These are phyloP conservation scores for Dendrolimus pini DNA, from an alignment of 2,888 invertebrate species.

Conservation along the genomic window DNA sequence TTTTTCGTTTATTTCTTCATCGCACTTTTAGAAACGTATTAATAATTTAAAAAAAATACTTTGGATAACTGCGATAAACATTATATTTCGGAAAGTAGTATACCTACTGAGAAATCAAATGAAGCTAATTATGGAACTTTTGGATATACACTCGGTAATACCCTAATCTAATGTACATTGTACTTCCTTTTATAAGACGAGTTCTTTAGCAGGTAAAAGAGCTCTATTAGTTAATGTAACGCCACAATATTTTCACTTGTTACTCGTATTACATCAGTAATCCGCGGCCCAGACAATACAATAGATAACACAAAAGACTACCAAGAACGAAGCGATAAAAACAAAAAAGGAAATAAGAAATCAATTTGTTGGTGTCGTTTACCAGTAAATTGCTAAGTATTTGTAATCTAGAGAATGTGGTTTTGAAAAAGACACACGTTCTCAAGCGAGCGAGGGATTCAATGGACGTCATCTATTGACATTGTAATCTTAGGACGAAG, in stretches of 20 bases:
- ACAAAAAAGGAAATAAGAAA: constrained; percentile 7
- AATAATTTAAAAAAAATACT: too few species aligned
- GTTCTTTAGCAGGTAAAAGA: too few species aligned
- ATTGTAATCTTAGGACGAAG: constrained; percentile 49
- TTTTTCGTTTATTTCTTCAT: too few species aligned
- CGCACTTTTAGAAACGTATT: too few species aligned
- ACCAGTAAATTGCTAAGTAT: constrained; percentile 18
- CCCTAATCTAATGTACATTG: constrained; percentile 8
- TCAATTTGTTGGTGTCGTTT: constrained; percentile 7
- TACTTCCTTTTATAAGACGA: too few species aligned
- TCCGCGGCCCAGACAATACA: not conserved
- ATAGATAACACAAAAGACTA: constrained; percentile 6
- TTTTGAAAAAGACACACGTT: constrained; percentile 29
- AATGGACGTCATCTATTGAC: constrained; percentile 50
- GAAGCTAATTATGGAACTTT: too few species aligned
- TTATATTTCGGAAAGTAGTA: too few species aligned
- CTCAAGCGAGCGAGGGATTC: constrained; percentile 32
- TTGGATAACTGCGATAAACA: too few species aligned
- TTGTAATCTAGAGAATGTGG: constrained; percentile 24
- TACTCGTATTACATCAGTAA: not conserved
- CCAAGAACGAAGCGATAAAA: constrained; percentile 6
- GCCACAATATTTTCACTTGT: not conserved
- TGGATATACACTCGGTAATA: too few species aligned
- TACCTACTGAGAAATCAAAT: too few species aligned
- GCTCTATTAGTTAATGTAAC: too few species aligned